Conservation (phyloP, 1,140 invertebrate species). For the Cherax destructor region DNA sequence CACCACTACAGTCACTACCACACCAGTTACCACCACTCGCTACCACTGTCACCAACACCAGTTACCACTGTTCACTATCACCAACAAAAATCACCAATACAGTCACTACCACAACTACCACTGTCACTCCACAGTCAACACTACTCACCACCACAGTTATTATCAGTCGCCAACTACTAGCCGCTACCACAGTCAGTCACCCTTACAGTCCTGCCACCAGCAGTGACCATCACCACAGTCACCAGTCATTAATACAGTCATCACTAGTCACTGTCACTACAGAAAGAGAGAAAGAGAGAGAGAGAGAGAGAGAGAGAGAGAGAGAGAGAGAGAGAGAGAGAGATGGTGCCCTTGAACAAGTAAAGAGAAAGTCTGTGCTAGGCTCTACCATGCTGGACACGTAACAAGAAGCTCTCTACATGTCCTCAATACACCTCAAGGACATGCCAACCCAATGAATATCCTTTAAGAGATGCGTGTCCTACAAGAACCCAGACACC, state of each 20-base stretch:
- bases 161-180: neutral
- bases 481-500: too few species aligned
- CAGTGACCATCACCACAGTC: neutral
- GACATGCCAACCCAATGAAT: too few species aligned
- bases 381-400: too few species aligned
- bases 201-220: neutral
- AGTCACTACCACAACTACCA: neutral
- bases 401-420: too few species aligned
- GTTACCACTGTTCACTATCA: neutral
- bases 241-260: neutral
- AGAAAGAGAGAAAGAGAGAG: constrained; percentile 29
- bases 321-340: constrained; percentile 30
- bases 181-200: neutral
- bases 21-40: too few species aligned
- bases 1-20: too few species aligned
- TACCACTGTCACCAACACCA: neutral
- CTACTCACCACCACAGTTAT: neutral
- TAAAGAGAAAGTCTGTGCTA: neutral
- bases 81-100: neutral
- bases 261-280: neutral
- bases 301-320: constrained; percentile 34
- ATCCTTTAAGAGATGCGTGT: too few species aligned
- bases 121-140: neutral
- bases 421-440: too few species aligned
- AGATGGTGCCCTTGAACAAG: neutral